Evolutionary conservation across 1,140 invertebrate genomes (phyloP).

Genomic region (Vanessa tameamea): DNA sequence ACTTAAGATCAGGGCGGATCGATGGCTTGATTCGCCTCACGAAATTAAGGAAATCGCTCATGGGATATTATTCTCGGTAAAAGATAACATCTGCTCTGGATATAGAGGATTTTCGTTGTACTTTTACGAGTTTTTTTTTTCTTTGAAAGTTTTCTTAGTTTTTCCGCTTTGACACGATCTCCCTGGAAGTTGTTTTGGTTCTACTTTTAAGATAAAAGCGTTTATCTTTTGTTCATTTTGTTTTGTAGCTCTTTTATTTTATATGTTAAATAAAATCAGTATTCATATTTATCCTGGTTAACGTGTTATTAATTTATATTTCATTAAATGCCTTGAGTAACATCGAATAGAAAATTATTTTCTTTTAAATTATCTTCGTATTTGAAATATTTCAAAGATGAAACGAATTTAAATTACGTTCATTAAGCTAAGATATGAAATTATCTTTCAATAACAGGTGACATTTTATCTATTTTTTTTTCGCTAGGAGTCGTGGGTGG

Average conservation of each 20-base stretch:
- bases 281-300: not conserved
- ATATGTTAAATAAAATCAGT: not conserved
- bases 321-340: not conserved
- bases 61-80: conserved; percentile 75
- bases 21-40: conserved; percentile 76
- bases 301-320: not conserved
- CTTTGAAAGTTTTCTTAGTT: conserved; percentile 35
- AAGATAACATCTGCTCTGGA: conserved; percentile 73
- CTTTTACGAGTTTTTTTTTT: conserved; percentile 53
- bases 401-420: not conserved
- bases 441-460: conserved; percentile 15
- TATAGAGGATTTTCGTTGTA: conserved; percentile 61
- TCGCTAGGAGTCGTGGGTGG: conserved; percentile 23
- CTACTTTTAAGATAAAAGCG: conserved; percentile 17
- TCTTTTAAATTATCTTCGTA: not conserved
- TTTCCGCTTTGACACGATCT: conserved; percentile 37
- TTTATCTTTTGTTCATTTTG: conserved; percentile 23
- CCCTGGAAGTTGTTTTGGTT: conserved; percentile 23
- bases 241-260: conserved; percentile 17
- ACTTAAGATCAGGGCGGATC: conserved; percentile 75
- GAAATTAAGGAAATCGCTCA: conserved; percentile 80
- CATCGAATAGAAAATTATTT: not conserved
- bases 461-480: conserved; percentile 18
- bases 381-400: not conserved
- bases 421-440: not conserved